phyloP scores from a whole-genome alignment of 1,140 invertebrate species.

The Drosophila yakuba region DNA sequence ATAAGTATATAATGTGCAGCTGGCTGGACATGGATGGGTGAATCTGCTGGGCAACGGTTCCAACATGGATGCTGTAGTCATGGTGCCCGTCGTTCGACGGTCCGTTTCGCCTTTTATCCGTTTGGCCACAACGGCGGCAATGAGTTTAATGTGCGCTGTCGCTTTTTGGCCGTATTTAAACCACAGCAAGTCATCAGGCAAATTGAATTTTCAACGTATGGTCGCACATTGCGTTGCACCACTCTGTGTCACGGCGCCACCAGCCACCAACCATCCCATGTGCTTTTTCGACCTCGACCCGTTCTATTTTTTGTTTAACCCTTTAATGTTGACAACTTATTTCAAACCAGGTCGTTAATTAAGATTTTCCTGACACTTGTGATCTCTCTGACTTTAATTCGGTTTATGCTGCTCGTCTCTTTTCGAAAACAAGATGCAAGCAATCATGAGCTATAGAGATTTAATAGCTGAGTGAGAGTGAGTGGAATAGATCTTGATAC shows the following conservation, averaged over 20 bases:
- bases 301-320: conserved; percentile 24
- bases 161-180: conserved; percentile 79
- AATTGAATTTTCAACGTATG: conserved; percentile 84
- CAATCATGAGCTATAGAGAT: too few species aligned
- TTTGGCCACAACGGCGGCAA: conserved; percentile 61
- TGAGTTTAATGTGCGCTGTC: conserved; percentile 79
- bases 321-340: not conserved
- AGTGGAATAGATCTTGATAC: too few species aligned
- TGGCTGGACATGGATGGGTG: conserved; percentile 48
- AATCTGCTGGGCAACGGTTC: not conserved
- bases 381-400: too few species aligned
- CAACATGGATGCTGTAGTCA: conserved; percentile 28
- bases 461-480: too few species aligned
- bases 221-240: conserved; percentile 58
- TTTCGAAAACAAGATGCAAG: too few species aligned
- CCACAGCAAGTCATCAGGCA: conserved; percentile 83
- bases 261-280: too few species aligned
- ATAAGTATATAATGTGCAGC: conserved; percentile 78
- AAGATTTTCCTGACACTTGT: too few species aligned
- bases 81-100: conserved; percentile 16
- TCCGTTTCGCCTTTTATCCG: conserved; percentile 59
- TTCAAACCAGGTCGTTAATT: too few species aligned
- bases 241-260: conserved; percentile 36
- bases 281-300: not conserved
- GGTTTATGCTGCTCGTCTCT: too few species aligned